phyloP scores from a whole-genome alignment of 2,113 vertebrate genomes.

The Propithecus coquereli region DNA sequence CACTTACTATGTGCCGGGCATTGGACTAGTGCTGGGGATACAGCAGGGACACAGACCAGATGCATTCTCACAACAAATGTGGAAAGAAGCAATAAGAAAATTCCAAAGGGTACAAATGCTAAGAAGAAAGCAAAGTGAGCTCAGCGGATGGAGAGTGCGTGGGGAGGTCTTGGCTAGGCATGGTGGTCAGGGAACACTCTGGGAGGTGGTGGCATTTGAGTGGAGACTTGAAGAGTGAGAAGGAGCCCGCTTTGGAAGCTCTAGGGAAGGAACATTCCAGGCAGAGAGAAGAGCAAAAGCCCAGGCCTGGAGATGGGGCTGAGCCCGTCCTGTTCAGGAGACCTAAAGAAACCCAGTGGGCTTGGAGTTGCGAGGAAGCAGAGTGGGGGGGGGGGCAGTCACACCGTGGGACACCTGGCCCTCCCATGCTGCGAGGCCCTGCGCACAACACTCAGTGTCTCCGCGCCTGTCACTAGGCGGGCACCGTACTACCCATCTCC shows the following conservation, averaged over 20 bases:
- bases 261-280: neutral
- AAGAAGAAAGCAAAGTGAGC: neutral
- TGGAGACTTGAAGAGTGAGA: neutral
- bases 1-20: neutral
- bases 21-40: neutral
- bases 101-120: neutral
- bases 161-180: neutral
- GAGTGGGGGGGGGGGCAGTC: neutral
- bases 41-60: neutral
- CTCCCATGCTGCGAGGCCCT: accelerated
- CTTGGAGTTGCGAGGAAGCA: neutral
- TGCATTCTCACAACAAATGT: neutral
- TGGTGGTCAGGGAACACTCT: neutral
- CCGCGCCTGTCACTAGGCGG: neutral
- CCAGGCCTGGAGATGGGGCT: neutral
- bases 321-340: neutral
- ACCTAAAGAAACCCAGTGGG: neutral
- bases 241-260: neutral
- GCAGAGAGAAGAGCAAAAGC: neutral
- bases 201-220: neutral
- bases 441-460: accelerated
- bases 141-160: accelerated
- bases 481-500: accelerated
- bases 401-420: neutral
- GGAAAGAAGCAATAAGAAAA: neutral